Percentiles rank a stretch among this genome's conserved stretches.
phyloP scores from a whole-genome alignment of 2,113 vertebrate genomes.

The Pangasianodon gigas region DNA sequence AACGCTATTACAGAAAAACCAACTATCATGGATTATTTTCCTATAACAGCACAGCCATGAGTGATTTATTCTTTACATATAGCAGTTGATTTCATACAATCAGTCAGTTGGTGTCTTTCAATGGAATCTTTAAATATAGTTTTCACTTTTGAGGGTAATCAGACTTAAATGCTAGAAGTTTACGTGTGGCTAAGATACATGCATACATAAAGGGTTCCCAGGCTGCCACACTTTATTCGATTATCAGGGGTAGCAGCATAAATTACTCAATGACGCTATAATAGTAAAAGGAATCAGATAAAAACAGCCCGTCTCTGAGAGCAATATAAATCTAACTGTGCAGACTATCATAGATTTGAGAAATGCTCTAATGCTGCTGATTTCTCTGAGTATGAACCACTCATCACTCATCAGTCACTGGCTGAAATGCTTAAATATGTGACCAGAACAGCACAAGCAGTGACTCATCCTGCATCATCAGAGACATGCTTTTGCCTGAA shows the following conservation, averaged over 20 bases:
- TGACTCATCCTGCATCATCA: slow-evolving; percentile 31
- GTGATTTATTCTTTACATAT: not conserved
- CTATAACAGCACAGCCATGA: not conserved
- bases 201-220: not conserved
- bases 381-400: slow-evolving; percentile 5
- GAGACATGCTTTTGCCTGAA: slow-evolving; percentile 9
- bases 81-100: not conserved
- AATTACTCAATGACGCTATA: not conserved
- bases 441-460: slow-evolving; percentile 16
- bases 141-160: not conserved
- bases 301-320: not conserved
- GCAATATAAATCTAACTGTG: not conserved
- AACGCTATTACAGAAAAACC: not conserved
- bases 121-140: not conserved
- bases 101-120: not conserved
- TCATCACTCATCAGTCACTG: slow-evolving; percentile 7
- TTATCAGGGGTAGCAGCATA: not conserved
- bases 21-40: not conserved
- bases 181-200: no score
- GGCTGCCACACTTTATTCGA: not conserved
- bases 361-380: not conserved
- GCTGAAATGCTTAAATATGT: slow-evolving; percentile 20
- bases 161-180: not conserved
- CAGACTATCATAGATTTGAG: not conserved
- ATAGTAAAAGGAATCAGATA: not conserved